Evolutionary conservation across 1,140 invertebrate genomes (phyloP).

Genomic region (Microplitis mediator): DNA sequence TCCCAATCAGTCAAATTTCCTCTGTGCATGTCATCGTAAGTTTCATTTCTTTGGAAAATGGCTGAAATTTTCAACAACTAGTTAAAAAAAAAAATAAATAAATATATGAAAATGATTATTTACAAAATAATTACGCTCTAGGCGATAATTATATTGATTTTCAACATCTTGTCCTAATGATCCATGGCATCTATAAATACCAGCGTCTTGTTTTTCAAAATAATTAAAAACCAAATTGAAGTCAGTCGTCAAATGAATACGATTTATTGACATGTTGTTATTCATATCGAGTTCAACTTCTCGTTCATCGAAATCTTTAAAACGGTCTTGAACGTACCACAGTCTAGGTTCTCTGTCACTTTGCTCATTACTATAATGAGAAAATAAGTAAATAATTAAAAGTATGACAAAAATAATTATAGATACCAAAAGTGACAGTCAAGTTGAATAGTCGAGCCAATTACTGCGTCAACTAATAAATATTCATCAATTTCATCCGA

Average conservation of each 20-base stretch:
- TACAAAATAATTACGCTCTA: conserved; percentile 53
- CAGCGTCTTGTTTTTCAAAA: conserved; percentile 51
- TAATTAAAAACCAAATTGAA: conserved; percentile 58
- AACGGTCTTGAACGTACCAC: conserved; percentile 61
- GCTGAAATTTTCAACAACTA: conserved; percentile 35
- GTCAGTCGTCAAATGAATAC: conserved; percentile 53
- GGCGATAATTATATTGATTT: conserved; percentile 62
- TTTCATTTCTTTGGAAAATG: conserved; percentile 42
- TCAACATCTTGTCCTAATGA: conserved; percentile 55
- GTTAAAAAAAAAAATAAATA: neutral
- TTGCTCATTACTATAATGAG: conserved; percentile 37
- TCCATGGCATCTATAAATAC: conserved; percentile 62
- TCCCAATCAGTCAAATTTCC: conserved; percentile 61
- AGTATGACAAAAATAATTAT: neutral
- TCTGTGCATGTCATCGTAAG: conserved; percentile 36
- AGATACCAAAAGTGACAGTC: conserved; percentile 61
- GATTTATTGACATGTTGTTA: conserved; percentile 55
- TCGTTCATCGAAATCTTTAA: conserved; percentile 39
- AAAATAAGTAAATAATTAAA: neutral
- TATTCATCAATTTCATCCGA: conserved; percentile 58
- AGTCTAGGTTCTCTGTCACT: conserved; percentile 56
- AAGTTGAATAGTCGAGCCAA: conserved; percentile 53
- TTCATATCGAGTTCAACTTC: conserved; percentile 62
- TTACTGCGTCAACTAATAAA: conserved; percentile 55
- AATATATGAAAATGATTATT: neutral